Conservation (phyloP, 1,140 invertebrate species). For the Stenopsyche tienmushanensis region DNA sequence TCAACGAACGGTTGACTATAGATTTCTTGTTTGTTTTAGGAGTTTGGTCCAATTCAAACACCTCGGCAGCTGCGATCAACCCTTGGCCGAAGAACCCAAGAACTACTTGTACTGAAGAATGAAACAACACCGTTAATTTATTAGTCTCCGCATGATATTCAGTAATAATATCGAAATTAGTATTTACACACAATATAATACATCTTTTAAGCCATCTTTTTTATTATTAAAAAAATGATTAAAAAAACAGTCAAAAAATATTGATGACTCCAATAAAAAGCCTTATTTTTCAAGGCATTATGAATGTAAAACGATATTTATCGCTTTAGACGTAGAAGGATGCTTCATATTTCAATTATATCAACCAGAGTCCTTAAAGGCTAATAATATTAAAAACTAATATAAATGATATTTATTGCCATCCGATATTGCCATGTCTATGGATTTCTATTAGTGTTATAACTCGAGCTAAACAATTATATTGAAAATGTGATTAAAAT, state of each 20-base stretch:
- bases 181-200: no score
- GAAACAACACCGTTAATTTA: not conserved
- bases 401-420: constrained; percentile 17
- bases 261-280: not conserved
- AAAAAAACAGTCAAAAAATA: not conserved
- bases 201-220: not conserved
- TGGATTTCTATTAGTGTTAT: constrained; percentile 14
- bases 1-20: not conserved
- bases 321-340: not conserved
- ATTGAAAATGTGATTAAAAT: constrained; percentile 22
- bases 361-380: not conserved
- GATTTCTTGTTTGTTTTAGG: constrained; percentile 45
- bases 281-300: constrained; percentile 24
- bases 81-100: constrained; percentile 54
- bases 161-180: no score
- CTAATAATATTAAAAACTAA: not conserved
- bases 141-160: no score
- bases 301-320: not conserved
- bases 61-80: constrained; percentile 53
- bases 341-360: not conserved
- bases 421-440: constrained; percentile 24
- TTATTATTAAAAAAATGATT: not conserved
- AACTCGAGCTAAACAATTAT: not conserved
- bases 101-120: constrained; percentile 50
- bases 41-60: constrained; percentile 51